Evolutionary conservation across 2,888 invertebrate species (phyloP), one percentile per base, ranked within the genome.

Genomic region (Epistrophe grossulariae): DNA sequence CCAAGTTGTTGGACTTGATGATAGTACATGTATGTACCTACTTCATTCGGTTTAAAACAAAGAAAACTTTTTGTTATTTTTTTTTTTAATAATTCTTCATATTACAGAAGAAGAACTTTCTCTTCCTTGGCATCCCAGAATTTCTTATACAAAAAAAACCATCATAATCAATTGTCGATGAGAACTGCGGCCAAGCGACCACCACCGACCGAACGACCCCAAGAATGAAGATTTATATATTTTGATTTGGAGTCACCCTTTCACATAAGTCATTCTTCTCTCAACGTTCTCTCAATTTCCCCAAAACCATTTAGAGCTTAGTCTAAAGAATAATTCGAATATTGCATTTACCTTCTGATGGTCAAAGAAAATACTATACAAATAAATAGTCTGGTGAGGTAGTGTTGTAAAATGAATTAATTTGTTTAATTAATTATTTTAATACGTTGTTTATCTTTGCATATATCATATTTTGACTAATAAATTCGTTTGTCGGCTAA

Each of bases 151-250:
- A 7, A 6, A 31, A 31, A 7, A 7, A 6, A 31, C 24, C 45
- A 64, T 28, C 40, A 62, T n/a, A 72, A 68, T 66, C 72, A 24
- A 62, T 50, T 24, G 3, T 11, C 62, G 45, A n/a, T 11, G 50
- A 19, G 17, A 28, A 62, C 40, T 15, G 0, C 6, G 24, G 38
- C 35, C 31, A 48, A 13, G 40, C 62, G 55, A 24, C 62, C 24
- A 19, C 17, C 24, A 28, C 48, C 48, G n/a, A 5, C 19, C 76
- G 68, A 5, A 13, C 76, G 68, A 64, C 72, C 52, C 60, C 70
- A 68, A 50, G 35, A 71, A 68, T 64, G 45, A 79, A 84, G 85
- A 85, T 85, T 82, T 85, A 85, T 85, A 79, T 78, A 85, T 81
- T 70, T 74, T 79, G 78, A 85, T 81, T 81, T 43, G 40, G 73